Percentiles rank a stretch among this genome's conserved stretches.
phyloP scores from a whole-genome alignment of 2,113 vertebrate species.

The Lophochroa leadbeateri region DNA sequence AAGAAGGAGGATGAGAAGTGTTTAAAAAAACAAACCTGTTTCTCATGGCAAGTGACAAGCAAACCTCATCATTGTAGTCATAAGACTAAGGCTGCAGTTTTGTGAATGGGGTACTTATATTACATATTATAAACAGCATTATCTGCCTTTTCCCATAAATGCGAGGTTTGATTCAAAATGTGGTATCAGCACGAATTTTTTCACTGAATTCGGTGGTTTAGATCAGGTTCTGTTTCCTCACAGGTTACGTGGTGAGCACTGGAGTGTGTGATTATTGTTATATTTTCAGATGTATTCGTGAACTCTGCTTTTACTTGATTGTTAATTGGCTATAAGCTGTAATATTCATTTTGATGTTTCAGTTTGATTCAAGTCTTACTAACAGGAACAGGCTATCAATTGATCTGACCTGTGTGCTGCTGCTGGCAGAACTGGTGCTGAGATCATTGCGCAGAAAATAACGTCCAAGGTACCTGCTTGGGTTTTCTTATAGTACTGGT shows the following conservation, averaged over 20 bases:
- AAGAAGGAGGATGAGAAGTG: background rate
- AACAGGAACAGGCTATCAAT: background rate
- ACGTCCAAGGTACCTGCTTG: background rate
- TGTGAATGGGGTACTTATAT: background rate
- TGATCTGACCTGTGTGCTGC: background rate
- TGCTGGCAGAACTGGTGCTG: background rate
- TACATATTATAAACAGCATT: background rate
- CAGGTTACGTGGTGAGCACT: background rate
- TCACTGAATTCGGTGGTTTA: background rate
- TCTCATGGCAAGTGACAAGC: background rate
- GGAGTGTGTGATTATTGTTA: background rate
- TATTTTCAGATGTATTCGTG: background rate
- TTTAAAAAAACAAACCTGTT: background rate
- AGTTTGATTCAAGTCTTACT: background rate
- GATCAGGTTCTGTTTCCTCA: background rate
- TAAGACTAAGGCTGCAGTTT: background rate
- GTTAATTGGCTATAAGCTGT: background rate
- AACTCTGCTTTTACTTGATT: background rate
- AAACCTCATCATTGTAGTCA: background rate
- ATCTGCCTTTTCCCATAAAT: background rate
- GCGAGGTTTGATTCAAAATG: background rate
- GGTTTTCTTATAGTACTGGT: background rate
- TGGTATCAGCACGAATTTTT: background rate
- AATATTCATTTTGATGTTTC: background rate
- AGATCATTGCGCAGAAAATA: background rate